Base-by-base conservation (phyloP, 2,888 invertebrate genomes). In the Encarsia formosa region DNA sequence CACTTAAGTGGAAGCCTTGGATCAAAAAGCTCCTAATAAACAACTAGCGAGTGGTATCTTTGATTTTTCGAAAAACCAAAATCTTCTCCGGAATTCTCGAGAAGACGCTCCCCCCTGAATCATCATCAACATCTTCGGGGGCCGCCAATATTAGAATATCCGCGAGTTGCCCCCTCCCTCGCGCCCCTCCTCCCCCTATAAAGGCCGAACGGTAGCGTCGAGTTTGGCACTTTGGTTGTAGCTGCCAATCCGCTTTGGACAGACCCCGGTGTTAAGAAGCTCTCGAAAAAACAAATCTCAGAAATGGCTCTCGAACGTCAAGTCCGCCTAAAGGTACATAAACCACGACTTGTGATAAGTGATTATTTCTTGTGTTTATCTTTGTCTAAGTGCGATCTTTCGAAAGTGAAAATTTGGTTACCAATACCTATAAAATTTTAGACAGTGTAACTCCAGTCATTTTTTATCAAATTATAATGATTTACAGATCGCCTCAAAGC, bases 301-400 rank as follows among this genome's bases (percentile, higher is more conserved):
- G 79, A 78, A 74, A 91, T 91, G 91, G 90, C 91, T 85, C 83
- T 91, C 77, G 90, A 91, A 85, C 87, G 91, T 79, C 88, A 88
- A 84, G 88, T 91, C 79, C 87, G 87, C 75, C 85, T 85, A 75
- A 91, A 91, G 88, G 91, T 91, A 73, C 59, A 55, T 6, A 29
- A 13, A 29, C 16, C 13, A 1, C 16, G n/a, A 5, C n/a, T 5
- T n/a, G 34, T n/a, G 1, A 5, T 5, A 11, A 6, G 26, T 26
- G 26, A 26, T 26, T 26, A 26, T 26, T 26, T 26, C n/a, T n/a
- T n/a, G n/a, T n/a, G 11, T 26, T 26, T 26, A 26, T 26, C 11
- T 26, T 8, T 26, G 26, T 11, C 6, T 26, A 13, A 5, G 13
- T 5, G 16, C 5, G 34, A 34, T 34, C 34, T 5, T 9, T 1